phyloP scores from a whole-genome alignment of 2,888 invertebrate genomes.

The Cheilosia urbana region DNA sequence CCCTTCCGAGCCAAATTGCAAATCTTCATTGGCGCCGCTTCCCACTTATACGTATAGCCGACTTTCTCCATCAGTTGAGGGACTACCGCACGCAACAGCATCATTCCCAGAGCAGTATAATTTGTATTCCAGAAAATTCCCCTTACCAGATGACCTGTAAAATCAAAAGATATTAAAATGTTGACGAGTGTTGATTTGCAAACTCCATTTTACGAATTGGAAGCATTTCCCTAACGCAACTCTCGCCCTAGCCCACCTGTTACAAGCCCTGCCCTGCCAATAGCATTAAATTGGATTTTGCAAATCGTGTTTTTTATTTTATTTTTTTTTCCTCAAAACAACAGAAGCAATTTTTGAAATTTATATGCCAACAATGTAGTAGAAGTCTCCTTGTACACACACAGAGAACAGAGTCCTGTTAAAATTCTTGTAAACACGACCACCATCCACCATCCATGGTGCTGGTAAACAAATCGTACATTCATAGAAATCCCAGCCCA shows the following conservation, averaged over 20 bases:
- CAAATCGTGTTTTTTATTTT: conserved; percentile 52
- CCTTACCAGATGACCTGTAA: conserved; percentile 62
- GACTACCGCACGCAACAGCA: not conserved
- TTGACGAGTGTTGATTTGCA: conserved; percentile 59
- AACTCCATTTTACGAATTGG: conserved; percentile 25
- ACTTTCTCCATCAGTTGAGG: not conserved
- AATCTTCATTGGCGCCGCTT: not conserved
- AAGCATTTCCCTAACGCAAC: conserved; percentile 42
- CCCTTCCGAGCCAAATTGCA: not conserved
- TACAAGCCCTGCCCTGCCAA: conserved; percentile 25
- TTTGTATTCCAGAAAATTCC: conserved; percentile 26
- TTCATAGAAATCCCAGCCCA: conserved; percentile 75
- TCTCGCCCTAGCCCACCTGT: not conserved
- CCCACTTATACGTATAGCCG: not conserved
- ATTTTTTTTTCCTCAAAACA: conserved; percentile 42
- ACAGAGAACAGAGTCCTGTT: conserved; percentile 34
- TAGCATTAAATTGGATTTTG: conserved; percentile 72
- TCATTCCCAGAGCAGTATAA: not conserved
- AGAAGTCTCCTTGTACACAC: conserved; percentile 34
- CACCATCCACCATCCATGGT: conserved; percentile 42
- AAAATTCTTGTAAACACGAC: conserved; percentile 69
- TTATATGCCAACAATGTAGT: conserved; percentile 74
- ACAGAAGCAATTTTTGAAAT: conserved; percentile 73
- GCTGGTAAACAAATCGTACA: conserved; percentile 72
- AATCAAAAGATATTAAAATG: conserved; percentile 71